These are phyloP conservation scores for Phrynocephalus vlangalii DNA, from an alignment of 2,797 vertebrate species.

Conservation along the genomic window DNA sequence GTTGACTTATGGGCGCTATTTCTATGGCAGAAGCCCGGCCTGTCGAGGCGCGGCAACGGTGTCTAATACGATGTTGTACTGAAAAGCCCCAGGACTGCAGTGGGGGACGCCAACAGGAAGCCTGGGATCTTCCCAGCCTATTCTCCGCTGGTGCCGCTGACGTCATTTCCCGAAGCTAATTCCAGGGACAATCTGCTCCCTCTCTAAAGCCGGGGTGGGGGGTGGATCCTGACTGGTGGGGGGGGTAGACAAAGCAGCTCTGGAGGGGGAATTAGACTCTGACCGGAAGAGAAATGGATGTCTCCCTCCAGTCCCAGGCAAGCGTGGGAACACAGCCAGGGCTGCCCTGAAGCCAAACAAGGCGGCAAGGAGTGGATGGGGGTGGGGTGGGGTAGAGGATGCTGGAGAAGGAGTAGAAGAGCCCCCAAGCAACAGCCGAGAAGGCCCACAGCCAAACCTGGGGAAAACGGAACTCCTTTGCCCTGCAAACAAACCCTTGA, in stretches of 20 bases:
- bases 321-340: slow-evolving; percentile 12
- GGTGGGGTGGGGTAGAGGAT: background rate
- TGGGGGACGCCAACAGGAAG: too few relatives aligned
- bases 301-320: background rate
- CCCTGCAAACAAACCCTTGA: background rate
- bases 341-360: background rate
- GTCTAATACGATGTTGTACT: background rate
- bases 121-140: background rate
- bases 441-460: background rate
- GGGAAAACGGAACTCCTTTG: background rate
- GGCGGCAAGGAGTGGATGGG: background rate
- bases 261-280: too few relatives aligned
- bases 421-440: background rate
- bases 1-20: too few relatives aligned
- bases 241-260: background rate
- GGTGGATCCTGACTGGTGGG: background rate
- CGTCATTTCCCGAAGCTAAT: background rate
- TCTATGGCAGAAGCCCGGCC: background rate
- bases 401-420: too few relatives aligned
- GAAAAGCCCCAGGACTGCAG: background rate
- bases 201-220: too few relatives aligned
- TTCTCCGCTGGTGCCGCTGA: too few relatives aligned
- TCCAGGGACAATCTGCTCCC: background rate
- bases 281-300: background rate
- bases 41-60: background rate